Conservation (phyloP, 2,113 vertebrate genomes). For the Fregata magnificens region DNA sequence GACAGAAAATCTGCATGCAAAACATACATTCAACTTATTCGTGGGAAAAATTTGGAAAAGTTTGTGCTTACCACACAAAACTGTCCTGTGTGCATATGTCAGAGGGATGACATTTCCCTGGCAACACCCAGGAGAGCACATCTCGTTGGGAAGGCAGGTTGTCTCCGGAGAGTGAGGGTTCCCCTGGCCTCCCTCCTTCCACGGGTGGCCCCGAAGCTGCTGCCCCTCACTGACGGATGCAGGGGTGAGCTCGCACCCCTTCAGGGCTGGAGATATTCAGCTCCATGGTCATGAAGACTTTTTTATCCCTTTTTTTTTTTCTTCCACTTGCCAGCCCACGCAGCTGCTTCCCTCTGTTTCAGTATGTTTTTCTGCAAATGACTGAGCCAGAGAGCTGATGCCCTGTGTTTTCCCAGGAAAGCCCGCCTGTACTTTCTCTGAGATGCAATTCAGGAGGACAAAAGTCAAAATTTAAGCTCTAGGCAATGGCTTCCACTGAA, state of each 20-base stretch:
- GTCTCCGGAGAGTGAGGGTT: background rate
- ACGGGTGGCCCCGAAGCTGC: fast-evolving
- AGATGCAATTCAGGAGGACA: background rate
- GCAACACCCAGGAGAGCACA: fast-evolving
- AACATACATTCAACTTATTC: background rate
- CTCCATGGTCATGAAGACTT: fast-evolving
- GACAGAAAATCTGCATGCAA: background rate
- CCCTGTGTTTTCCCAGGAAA: background rate
- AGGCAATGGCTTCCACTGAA: background rate
- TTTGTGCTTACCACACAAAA: background rate
- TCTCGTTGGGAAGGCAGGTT: background rate
- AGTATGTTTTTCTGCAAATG: background rate
- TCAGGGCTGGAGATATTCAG: background rate
- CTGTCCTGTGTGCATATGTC: background rate
- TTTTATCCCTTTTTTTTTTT: background rate
- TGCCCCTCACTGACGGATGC: background rate
- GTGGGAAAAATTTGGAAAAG: background rate
- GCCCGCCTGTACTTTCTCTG: background rate
- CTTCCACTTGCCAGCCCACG: background rate
- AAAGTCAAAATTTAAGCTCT: background rate
- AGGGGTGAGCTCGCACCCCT: fast-evolving
- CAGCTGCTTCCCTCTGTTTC: background rate
- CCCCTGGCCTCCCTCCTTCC: background rate
- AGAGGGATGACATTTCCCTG: background rate
- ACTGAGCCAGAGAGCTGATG: background rate